A percentile compares a stretch with the other conserved stretches of the same genome.
These are phyloP conservation scores for Drosophila pruinosa DNA, from an alignment of 1,140 invertebrate species.

Conservation along the genomic window DNA sequence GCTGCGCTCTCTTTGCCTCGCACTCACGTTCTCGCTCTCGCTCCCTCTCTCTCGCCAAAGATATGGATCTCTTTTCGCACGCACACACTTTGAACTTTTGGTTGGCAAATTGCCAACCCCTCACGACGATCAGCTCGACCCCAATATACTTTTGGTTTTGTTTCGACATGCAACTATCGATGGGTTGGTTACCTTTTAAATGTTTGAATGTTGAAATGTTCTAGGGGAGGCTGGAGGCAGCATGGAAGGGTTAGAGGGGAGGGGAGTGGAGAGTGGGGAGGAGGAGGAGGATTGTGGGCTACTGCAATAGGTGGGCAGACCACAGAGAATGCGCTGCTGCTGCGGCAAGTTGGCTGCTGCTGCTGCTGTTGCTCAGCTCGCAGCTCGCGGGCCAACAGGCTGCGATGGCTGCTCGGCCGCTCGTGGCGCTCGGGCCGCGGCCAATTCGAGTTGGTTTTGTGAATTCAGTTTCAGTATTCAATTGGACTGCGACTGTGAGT, in stretches of 20 bases:
- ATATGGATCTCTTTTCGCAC: background rate
- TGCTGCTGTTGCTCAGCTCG: conserved; percentile 47
- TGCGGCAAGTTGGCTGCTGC: background rate
- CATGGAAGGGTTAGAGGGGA: too few species aligned
- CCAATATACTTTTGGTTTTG: too few species aligned
- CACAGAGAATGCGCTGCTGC: conserved; percentile 27
- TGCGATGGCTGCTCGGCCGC: conserved; percentile 75
- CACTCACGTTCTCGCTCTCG: conserved; percentile 6
- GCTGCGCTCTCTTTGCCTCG: conserved; percentile 55
- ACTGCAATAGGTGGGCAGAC: conserved; percentile 5
- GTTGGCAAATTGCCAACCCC: conserved; percentile 74
- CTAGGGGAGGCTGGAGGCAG: too few species aligned
- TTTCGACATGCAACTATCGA: too few species aligned
- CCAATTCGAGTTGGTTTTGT: conserved; percentile 66
- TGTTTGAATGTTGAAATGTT: too few species aligned
- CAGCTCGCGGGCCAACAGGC: conserved; percentile 56
- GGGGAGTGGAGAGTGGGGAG: background rate
- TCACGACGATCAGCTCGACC: conserved; percentile 74
- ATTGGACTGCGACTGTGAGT: conserved; percentile 77
- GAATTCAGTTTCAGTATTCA: conserved; percentile 78
- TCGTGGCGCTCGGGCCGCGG: conserved; percentile 63
- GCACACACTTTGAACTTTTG: conserved; percentile 58
- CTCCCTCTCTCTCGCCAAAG: background rate
- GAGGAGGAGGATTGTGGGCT: background rate
- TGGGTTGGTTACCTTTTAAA: too few species aligned